Conservation (phyloP, 2,888 invertebrate genomes). For the Callinectes sapidus region DNA sequence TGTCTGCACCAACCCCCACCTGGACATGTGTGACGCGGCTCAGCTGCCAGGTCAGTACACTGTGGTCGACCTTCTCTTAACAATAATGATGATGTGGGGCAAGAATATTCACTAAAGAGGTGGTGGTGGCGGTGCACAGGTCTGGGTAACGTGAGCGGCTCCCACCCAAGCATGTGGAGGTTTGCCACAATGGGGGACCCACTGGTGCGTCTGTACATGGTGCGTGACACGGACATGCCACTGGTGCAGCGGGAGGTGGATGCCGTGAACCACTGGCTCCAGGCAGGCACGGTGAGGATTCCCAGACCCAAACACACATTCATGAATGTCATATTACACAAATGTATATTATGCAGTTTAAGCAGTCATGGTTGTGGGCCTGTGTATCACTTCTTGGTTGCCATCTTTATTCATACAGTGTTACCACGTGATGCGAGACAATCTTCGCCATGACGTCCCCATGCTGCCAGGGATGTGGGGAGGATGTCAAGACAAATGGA, state of each 20-base stretch:
- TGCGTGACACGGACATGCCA: conserved; percentile 58
- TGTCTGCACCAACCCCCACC: conserved; percentile 43
- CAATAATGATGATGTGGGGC: too few species aligned
- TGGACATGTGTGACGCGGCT: conserved; percentile 54
- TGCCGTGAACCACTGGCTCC: conserved; percentile 68
- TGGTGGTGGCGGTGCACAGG: background rate
- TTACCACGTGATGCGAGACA: conserved; percentile 68
- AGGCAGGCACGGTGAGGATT: conserved; percentile 40
- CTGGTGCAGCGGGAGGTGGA: conserved; percentile 59
- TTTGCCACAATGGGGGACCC: conserved; percentile 47
- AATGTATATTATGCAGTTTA: too few species aligned
- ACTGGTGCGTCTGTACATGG: conserved; percentile 51
- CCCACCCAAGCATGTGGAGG: conserved; percentile 28
- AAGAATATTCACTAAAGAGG: too few species aligned
- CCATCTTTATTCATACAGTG: background rate
- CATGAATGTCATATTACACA: too few species aligned
- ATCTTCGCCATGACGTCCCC: conserved; percentile 43
- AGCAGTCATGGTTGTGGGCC: too few species aligned
- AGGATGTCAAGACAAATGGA: conserved; percentile 34
- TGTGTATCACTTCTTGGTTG: too few species aligned
- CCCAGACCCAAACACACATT: background rate
- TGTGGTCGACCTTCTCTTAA: too few species aligned
- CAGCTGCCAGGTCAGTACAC: conserved; percentile 38
- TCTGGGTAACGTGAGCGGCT: background rate
- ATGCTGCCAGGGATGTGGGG: conserved; percentile 61